Evolutionary conservation across 2,113 vertebrate genomes (phyloP).

Genomic region (Vicugna pacos): DNA sequence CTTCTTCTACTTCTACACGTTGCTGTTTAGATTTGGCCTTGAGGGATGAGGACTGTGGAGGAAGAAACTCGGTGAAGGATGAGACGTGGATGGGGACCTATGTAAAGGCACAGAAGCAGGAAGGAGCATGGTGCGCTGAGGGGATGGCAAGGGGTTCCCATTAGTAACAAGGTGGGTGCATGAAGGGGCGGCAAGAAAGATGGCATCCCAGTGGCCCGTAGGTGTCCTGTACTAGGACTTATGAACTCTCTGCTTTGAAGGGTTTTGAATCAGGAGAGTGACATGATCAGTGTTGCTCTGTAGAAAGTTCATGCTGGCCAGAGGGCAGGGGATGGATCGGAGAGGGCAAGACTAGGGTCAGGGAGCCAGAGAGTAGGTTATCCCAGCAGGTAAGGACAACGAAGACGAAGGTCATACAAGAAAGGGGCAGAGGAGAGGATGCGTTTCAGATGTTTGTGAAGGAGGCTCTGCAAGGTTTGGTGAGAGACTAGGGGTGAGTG

Average conservation of each 20-base stretch:
- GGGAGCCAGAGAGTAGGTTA: neutral
- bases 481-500: neutral
- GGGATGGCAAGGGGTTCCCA: accelerated
- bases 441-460: neutral
- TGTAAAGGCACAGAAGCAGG: neutral
- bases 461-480: neutral
- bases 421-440: too few species aligned
- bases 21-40: neutral
- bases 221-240: accelerated
- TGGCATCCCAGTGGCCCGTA: accelerated
- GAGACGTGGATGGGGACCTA: neutral
- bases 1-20: neutral
- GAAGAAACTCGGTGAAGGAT: neutral
- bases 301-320: neutral
- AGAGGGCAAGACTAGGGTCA: neutral
- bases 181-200: neutral
- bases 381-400: neutral
- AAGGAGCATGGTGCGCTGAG: accelerated
- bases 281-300: accelerated
- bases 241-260: accelerated
- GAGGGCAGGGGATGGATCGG: neutral
- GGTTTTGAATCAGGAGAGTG: neutral
- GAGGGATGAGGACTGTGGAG: neutral
- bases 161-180: neutral
- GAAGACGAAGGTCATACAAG: too few species aligned